These are phyloP conservation scores for Phalloptychus januarius DNA, from an alignment of 2,797 vertebrate species.

Conservation along the genomic window DNA sequence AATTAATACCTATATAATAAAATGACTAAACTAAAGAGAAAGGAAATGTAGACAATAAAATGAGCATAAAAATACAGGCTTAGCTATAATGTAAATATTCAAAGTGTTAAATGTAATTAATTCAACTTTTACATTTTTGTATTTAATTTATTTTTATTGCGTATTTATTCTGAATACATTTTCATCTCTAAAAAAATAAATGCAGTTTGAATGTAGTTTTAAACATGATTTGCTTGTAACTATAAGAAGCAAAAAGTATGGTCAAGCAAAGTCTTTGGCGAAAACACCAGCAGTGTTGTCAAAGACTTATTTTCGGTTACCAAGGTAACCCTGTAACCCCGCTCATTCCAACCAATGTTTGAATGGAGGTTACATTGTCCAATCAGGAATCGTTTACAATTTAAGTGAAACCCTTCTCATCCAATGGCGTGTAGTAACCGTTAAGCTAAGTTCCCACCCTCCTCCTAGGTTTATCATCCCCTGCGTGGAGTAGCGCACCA, in stretches of 20 bases:
- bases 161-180: neutral
- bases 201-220: neutral
- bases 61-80: too few relatives aligned
- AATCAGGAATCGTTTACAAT: neutral
- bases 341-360: neutral
- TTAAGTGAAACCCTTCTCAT: neutral
- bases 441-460: neutral
- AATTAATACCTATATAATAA: too few relatives aligned
- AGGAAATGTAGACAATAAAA: too few relatives aligned
- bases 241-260: neutral
- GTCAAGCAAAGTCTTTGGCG: too few relatives aligned
- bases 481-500: neutral
- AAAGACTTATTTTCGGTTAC: neutral
- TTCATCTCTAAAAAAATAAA: neutral
- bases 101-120: neutral
- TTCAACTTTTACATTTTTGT: neutral
- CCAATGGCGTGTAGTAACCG: neutral
- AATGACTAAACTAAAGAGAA: too few relatives aligned
- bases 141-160: neutral
- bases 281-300: neutral
- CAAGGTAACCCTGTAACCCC: neutral
- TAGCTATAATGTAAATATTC: neutral
- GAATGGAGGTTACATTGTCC: neutral
- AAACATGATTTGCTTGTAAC: neutral
- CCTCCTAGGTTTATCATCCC: neutral